Conservation (phyloP, 2,797 vertebrate species). For the Sternarchorhynchus goeldii region DNA sequence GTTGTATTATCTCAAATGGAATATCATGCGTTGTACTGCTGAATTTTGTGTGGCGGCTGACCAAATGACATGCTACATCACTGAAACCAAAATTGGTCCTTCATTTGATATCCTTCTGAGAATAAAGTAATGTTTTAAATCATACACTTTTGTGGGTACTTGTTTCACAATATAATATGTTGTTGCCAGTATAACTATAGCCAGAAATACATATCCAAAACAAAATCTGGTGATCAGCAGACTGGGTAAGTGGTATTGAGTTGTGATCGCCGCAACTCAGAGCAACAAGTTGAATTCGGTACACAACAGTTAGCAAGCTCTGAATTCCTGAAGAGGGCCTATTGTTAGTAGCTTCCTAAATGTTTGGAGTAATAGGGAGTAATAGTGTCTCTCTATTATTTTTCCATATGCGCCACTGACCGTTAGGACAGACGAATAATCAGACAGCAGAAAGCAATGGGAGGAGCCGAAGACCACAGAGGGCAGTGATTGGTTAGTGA, state of each 20-base stretch:
- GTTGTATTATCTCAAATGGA: neutral
- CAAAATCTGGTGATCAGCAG: neutral
- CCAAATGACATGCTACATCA: neutral
- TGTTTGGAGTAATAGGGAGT: slow-evolving; percentile 54
- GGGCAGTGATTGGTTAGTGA: too few species aligned
- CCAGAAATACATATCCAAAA: too few species aligned
- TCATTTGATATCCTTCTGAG: neutral
- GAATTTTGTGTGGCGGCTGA: neutral
- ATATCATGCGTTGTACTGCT: neutral
- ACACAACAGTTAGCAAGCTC: slow-evolving; percentile 41
- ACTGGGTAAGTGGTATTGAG: neutral
- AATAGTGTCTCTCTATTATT: slow-evolving; percentile 51
- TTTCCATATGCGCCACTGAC: slow-evolving; percentile 52
- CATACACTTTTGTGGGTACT: neutral
- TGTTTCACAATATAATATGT: too few species aligned
- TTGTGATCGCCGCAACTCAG: neutral
- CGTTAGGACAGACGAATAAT: slow-evolving; percentile 21
- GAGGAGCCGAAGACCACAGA: neutral
- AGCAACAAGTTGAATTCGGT: slow-evolving; percentile 20
- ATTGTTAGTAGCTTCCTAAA: slow-evolving; percentile 63
- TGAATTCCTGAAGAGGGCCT: slow-evolving; percentile 55
- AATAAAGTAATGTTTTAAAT: neutral
- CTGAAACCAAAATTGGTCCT: neutral
- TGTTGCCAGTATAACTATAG: too few species aligned
- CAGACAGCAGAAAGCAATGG: neutral